Base-by-base conservation (phyloP, 2,888 invertebrate species). In the Dynastes maya region DNA sequence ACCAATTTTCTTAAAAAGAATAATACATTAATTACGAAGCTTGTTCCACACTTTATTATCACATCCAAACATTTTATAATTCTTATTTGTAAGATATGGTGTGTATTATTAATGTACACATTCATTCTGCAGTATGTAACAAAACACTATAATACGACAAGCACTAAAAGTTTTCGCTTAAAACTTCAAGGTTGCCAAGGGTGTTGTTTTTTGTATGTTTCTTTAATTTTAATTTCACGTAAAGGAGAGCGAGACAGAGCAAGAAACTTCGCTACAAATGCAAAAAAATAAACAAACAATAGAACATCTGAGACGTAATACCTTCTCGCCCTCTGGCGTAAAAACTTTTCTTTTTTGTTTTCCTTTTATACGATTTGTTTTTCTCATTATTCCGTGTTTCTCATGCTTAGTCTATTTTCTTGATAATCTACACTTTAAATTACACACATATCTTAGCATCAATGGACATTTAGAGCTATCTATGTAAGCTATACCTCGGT, bases 241-340 rank as follows among this genome's bases (percentile, higher is more conserved):
- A 27, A 49, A 68, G 49, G 29, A 68, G 29, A 51, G 13, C 13
- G 51, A 68, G 51, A 68, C 13, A 51, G 68, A 68, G 5, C 9
- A 68, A 68, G 68, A 11, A 49, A 51, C 45, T 13, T 51, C 37
- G 22, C 51, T 49, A 45, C 27, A 16, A 68, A 51, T 27, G 29
- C 51, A 51, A 51, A 68, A 68, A 68, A 65, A 22, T 0, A 51
- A 68, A 51, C 68, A 29, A 68, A 68, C 68, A 68, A 51, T 51
- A 51, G 29, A 65, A 68, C 68, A 27, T 68, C 51, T 51, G 68
- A 68, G 51, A 51, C 68, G 68, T 68, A 68, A 49, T 68, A 51
- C 68, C 68, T 68, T 68, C 29, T 51, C 51, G 68, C 53, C 68
- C 68, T 13, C 11, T 11, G 51, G 68, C 53, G 68, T 11, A 51